These are phyloP conservation scores for Netelia virgata DNA, from an alignment of 2,888 invertebrate genomes.

Conservation along the genomic window DNA sequence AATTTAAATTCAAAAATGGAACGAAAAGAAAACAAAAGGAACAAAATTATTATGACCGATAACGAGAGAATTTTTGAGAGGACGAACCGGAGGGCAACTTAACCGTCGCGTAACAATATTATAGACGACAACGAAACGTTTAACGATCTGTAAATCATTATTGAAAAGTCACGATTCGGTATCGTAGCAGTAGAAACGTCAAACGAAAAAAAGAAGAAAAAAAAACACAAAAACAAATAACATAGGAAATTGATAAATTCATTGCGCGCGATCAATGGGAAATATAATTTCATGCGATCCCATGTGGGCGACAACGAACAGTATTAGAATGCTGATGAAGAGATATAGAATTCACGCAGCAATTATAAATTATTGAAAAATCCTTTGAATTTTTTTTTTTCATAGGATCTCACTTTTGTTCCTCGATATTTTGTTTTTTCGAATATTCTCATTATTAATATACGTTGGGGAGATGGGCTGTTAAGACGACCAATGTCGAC, in stretches of 20 bases:
- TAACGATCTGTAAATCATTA: conserved; percentile 9
- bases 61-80: not conserved
- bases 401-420: not conserved
- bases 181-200: not conserved
- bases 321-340: conserved; percentile 28
- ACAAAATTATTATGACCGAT: not conserved
- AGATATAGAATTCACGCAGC: conserved; percentile 4
- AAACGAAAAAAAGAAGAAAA: conserved; percentile 9
- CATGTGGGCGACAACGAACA: conserved; percentile 34
- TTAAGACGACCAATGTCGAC: conserved; percentile 42
- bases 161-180: conserved; percentile 1
- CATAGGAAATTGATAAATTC: conserved; percentile 17
- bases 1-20: conserved; percentile 1
- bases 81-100: not conserved
- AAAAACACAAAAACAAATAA: not conserved
- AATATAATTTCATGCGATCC: conserved; percentile 10
- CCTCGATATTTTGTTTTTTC: not conserved
- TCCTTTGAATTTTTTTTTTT: not conserved
- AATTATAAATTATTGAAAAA: conserved; percentile 12
- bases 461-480: not conserved
- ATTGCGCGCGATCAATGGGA: conserved; percentile 1
- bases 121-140: conserved; percentile 21
- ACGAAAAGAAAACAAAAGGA: conserved; percentile 13
- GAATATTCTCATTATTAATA: conserved; percentile 1
- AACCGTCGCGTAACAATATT: conserved; percentile 14